Percentiles rank a stretch among this genome's conserved stretches.
phyloP scores from a whole-genome alignment of 2,113 vertebrate genomes.

The Odontophorus gujanensis region DNA sequence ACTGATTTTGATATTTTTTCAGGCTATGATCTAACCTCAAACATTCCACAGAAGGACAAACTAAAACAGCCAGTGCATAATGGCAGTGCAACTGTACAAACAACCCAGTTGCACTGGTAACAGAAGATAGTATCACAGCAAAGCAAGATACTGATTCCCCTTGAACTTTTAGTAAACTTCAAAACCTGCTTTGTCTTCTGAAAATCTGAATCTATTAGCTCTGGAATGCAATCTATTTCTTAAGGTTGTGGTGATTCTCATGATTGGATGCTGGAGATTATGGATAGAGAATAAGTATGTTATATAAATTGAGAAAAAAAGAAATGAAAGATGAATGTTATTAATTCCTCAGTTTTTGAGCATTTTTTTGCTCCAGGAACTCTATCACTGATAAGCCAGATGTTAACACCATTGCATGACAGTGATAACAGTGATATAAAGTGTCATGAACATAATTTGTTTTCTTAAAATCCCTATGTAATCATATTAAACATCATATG shows the following conservation, averaged over 20 bases:
- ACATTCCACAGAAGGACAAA: background rate
- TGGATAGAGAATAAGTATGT: background rate
- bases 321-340: background rate
- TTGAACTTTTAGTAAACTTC: background rate
- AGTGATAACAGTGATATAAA: background rate
- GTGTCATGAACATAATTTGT: background rate
- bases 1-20: background rate
- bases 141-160: background rate
- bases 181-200: background rate
- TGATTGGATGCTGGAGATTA: background rate
- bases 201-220: background rate
- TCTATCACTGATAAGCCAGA: background rate
- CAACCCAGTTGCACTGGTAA: background rate
- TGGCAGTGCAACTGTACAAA: background rate
- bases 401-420: background rate
- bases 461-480: background rate
- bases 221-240: slow-evolving; percentile 10
- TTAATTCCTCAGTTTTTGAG: background rate
- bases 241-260: slow-evolving; percentile 1
- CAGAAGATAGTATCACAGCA: background rate
- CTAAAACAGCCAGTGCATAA: background rate
- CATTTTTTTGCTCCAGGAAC: background rate
- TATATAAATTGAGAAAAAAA: background rate
- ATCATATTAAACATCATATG: background rate
- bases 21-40: background rate